These are phyloP conservation scores for Theristicus caerulescens DNA, from an alignment of 2,113 vertebrate species.

Conservation along the genomic window DNA sequence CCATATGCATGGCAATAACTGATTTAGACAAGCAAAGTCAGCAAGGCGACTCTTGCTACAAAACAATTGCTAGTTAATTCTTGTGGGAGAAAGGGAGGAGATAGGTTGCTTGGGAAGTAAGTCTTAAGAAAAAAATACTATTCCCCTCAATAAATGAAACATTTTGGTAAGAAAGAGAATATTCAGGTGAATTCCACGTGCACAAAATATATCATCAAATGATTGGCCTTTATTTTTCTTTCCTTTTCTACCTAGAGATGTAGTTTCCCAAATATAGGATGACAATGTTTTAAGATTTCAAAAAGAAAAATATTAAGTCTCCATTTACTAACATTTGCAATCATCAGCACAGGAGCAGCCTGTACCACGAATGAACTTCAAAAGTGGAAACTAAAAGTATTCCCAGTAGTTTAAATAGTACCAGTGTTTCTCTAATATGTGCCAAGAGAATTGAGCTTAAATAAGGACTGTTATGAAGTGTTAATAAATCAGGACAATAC, in stretches of 20 bases:
- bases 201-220: not conserved
- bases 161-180: not conserved
- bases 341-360: not conserved
- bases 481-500: not conserved
- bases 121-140: not conserved
- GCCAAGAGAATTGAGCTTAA: not conserved
- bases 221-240: not conserved
- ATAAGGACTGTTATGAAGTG: not conserved
- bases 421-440: not conserved
- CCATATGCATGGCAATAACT: not conserved
- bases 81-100: not conserved
- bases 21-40: not conserved
- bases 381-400: not conserved
- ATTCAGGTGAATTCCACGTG: not conserved
- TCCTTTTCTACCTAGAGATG: not conserved
- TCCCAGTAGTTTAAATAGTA: not conserved
- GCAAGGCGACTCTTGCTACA: not conserved
- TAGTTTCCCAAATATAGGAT: not conserved
- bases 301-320: not conserved
- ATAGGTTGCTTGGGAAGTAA: not conserved
- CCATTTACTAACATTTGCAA: not conserved
- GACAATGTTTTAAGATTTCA: not conserved
- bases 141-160: not conserved
- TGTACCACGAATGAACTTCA: not conserved
- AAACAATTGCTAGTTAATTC: not conserved